Evolutionary conservation across 2,888 invertebrate species (phyloP).

Genomic region (Gerris lacustris): DNA sequence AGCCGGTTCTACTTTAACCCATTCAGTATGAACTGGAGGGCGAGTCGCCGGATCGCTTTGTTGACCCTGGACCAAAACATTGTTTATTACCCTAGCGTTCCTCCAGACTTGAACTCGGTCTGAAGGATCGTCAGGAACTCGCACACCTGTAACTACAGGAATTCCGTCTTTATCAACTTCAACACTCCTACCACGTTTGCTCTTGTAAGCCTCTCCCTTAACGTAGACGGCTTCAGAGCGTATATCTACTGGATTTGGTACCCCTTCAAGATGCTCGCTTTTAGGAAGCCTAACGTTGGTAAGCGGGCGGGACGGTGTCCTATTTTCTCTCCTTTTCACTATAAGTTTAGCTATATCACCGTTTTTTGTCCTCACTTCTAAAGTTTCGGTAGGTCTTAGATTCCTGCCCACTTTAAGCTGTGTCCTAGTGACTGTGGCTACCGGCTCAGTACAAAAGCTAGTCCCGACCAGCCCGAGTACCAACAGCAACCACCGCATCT

Average conservation of each 20-base stretch:
- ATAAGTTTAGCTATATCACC: constrained; percentile 66
- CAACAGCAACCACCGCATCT: constrained; percentile 25
- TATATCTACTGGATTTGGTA: constrained; percentile 57
- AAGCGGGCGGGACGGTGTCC: constrained; percentile 10
- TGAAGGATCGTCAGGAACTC: constrained; percentile 72
- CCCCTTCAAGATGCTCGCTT: constrained; percentile 33
- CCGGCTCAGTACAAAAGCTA: constrained; percentile 14
- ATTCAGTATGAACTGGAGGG: constrained; percentile 18
- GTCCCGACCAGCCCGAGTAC: constrained; percentile 18
- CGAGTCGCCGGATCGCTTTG: constrained; percentile 17
- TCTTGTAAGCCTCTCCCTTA: constrained; percentile 36
- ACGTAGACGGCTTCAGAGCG: constrained; percentile 52
- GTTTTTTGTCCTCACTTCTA: constrained; percentile 61
- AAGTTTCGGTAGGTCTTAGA: constrained; percentile 62
- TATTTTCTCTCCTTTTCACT: constrained; percentile 49
- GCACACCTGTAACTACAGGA: constrained; percentile 66
- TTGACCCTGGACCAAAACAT: constrained; percentile 57
- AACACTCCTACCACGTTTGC: constrained; percentile 47
- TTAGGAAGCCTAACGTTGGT: constrained; percentile 34
- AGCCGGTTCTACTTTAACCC: constrained; percentile 27
- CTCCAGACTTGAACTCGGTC: constrained; percentile 68
- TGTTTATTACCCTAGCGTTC: constrained; percentile 77
- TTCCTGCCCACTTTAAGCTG: constrained; percentile 42
- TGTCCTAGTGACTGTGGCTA: constrained; percentile 30
- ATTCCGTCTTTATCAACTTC: constrained; percentile 58